Percentiles rank a stretch among this genome's conserved stretches.
phyloP scores from a whole-genome alignment of 2,113 vertebrate species.

The Setophaga coronata region DNA sequence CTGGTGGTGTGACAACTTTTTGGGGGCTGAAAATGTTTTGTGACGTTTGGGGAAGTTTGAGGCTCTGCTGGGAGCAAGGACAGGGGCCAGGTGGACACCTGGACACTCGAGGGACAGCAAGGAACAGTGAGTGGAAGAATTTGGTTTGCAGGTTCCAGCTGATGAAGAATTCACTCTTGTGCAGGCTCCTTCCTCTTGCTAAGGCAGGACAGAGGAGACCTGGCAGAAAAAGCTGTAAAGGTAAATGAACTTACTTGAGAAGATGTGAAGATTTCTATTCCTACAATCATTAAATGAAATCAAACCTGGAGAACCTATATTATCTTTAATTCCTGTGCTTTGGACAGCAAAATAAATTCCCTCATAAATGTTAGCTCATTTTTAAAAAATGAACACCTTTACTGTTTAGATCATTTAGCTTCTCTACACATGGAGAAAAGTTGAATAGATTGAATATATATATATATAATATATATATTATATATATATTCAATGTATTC shows the following conservation, averaged over 20 bases:
- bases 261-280: background rate
- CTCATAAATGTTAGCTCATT: background rate
- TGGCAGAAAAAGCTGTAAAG: background rate
- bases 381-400: background rate
- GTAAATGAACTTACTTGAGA: background rate
- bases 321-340: background rate
- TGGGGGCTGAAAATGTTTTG: background rate
- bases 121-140: background rate
- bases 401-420: background rate
- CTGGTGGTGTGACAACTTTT: rapidly evolving
- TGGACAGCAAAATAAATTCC: background rate
- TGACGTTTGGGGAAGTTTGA: background rate
- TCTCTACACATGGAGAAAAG: background rate
- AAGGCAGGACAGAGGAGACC: background rate
- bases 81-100: background rate
- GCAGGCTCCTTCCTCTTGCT: background rate
- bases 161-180: background rate
- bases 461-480: too few relatives aligned
- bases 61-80: background rate
- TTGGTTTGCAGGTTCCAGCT: background rate
- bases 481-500: too few relatives aligned
- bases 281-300: background rate
- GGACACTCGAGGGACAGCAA: background rate
- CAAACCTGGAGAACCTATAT: background rate
- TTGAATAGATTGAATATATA: too few relatives aligned